These are phyloP conservation scores for Stenodema calcarata DNA, from an alignment of 2,888 invertebrate genomes.

Conservation along the genomic window DNA sequence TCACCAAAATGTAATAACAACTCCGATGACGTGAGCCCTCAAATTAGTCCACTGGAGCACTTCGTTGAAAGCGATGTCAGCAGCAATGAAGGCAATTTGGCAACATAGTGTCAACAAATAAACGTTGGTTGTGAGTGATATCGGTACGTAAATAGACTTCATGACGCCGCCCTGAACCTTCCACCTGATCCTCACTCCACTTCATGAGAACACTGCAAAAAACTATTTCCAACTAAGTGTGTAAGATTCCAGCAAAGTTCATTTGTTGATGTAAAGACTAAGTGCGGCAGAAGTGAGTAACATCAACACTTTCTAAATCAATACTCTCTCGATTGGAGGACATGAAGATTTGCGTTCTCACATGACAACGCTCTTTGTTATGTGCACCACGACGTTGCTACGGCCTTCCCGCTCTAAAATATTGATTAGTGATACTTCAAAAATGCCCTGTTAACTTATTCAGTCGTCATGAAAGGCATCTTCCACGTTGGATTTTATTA, in stretches of 20 bases:
- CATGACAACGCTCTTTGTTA: too few relatives aligned
- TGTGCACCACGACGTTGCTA: too few relatives aligned
- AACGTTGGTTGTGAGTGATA: slow-evolving; percentile 1
- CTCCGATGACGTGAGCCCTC: not conserved
- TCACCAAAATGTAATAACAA: slow-evolving; percentile 25
- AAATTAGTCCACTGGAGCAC: slow-evolving; percentile 11
- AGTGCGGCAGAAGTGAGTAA: too few relatives aligned
- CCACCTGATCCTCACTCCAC: not conserved
- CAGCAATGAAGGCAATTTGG: slow-evolving; percentile 28
- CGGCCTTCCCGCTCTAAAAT: too few relatives aligned
- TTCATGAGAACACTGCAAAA: not conserved
- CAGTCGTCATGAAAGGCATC: too few relatives aligned
- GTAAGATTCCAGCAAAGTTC: not conserved
- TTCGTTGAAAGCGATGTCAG: slow-evolving; percentile 38
- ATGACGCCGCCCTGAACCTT: not conserved
- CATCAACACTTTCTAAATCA: not conserved
- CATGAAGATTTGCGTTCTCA: too few relatives aligned
- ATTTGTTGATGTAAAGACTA: too few relatives aligned
- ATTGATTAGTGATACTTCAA: too few relatives aligned
- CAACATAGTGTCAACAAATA: not conserved
- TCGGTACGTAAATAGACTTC: not conserved
- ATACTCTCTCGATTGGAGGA: too few relatives aligned
- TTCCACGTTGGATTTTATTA: too few relatives aligned
- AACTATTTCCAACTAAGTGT: not conserved
- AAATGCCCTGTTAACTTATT: too few relatives aligned